Evolutionary conservation across 1,140 invertebrate genomes (phyloP).

Genomic region (Coelopa frigida): DNA sequence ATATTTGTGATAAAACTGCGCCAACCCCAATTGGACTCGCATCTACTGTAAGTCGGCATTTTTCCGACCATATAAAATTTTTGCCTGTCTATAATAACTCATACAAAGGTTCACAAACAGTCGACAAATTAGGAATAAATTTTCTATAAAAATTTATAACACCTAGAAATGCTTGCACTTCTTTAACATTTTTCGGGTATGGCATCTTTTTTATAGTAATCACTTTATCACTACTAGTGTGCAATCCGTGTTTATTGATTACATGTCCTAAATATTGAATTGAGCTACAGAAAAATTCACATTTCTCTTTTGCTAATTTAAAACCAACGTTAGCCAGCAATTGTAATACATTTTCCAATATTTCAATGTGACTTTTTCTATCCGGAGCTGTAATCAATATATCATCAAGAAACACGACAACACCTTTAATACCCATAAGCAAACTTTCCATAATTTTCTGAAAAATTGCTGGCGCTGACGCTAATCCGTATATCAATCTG

Average conservation of each 20-base stretch:
- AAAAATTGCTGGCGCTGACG: slow-evolving; percentile 24
- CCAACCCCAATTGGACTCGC: slow-evolving; percentile 9
- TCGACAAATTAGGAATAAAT: slow-evolving; percentile 34
- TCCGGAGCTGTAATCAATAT: slow-evolving; percentile 19
- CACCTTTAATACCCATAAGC: slow-evolving; percentile 17
- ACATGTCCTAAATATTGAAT: slow-evolving; percentile 29
- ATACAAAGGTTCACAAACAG: slow-evolving; percentile 27
- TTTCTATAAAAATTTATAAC: slow-evolving; percentile 31
- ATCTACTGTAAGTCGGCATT: slow-evolving; percentile 8
- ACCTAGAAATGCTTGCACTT: slow-evolving; percentile 29
- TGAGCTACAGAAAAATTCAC: slow-evolving; percentile 19
- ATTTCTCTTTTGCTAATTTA: slow-evolving; percentile 18
- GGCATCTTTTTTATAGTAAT: slow-evolving; percentile 19
- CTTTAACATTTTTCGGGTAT: slow-evolving; percentile 18
- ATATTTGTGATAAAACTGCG: slow-evolving; percentile 8
- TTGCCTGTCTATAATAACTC: slow-evolving; percentile 8
- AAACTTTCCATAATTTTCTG: slow-evolving; percentile 27
- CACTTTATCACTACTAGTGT: slow-evolving; percentile 18
- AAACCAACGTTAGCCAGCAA: slow-evolving; percentile 20
- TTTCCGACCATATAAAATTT: background rate
- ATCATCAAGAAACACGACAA: slow-evolving; percentile 26
- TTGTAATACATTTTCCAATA: slow-evolving; percentile 17
- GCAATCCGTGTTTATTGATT: slow-evolving; percentile 23
- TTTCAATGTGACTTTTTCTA: slow-evolving; percentile 9
- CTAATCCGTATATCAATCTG: slow-evolving; percentile 20